Base-by-base conservation (phyloP, 2,113 vertebrate species). In the Nyctibius bracteatus region DNA sequence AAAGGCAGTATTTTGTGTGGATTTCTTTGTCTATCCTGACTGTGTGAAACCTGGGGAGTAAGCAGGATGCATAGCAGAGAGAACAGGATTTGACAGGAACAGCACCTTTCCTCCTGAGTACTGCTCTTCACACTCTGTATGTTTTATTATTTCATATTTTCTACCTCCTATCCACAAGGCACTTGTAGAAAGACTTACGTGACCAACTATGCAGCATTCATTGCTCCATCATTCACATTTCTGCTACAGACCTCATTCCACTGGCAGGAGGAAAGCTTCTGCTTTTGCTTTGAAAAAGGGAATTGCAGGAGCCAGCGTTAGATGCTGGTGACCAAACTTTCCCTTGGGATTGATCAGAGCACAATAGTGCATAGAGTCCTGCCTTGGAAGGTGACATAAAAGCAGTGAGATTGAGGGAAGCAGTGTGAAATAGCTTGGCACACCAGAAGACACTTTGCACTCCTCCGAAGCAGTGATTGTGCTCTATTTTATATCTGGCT, bases 331-430 rank as follows among this genome's bases (percentile, higher is more conserved):
- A 52, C 31, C 6, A 46, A 9, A 33, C 4, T 43, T 59, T 24
- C 5, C 21, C 6, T 28, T 51, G 30, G 12, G 5, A 5, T 33
- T 49, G 14, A 62, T 8, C 35, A 71, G 7, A 58, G n/a, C 3
- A 19, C 0, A 9, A 5, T 0, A 24, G 18, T 21, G 16, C 27
- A 24, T 12, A 31, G 3, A 72, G 4, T 28, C 28, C 51, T 82
- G 51, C 28, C 57, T 33, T 28, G 43, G n/a, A 73, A 80, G 19
- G 33, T 27, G 67, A 3, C 2, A 18, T 31, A 14, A 52, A 30
- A 83, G 9, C 52, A 67, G 9, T 17, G 35, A 77, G 33, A 27
- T 1, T 24, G 28, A 84, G 65, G 46, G 37, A 61, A 81, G 41
- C 28, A 15, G 4, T 5, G n/a, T 52, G 66, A 72, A 31, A 35